Base-by-base conservation (phyloP, 1,140 invertebrate genomes). In the Halictus rubicundus region DNA sequence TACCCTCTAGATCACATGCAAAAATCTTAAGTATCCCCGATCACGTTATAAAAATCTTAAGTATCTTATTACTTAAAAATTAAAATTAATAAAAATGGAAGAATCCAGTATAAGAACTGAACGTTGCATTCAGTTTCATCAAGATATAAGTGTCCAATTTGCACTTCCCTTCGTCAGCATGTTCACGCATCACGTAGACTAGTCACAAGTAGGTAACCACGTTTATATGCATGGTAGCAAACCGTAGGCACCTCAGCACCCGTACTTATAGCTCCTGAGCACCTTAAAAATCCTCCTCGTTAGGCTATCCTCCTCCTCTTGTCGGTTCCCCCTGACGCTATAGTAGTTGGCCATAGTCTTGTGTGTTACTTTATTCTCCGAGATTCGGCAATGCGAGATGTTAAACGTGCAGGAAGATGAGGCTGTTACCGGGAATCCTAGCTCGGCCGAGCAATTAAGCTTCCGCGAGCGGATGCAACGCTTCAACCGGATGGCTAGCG, bases 401-500 rank as follows among this genome's bases (percentile, higher is more conserved):
- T 86, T 90, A 49, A 90, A 87, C 88, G 89, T 90, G 81, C 87
- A 93, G 92, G 91, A 93, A 70, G 89, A 93, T 86, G 92, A 91
- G 76, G 46, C 71, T 16, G 42, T 68, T 32, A 57, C 80, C 46
- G 79, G 86, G 72, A 90, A 86, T 88, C 87, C 85, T 66, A 85
- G 84, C 78, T 90, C 91, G 39, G 89, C 91, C 23, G 92, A 93
- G 83, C 91, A 96, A 84, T 95, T 98, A 80, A 98, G 97, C 83
- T 97, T 99, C 6, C 97, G 97, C 90, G 98, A 99, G 91, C 94
- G 97, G 80, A 98, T 97, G 88, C 96, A 98, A 93, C 97, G 97
- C 91, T 98, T 99, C 91, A 98, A 99, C 92, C 95, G 96, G 86
- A 96, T 98, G 94, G 97, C 97, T 68, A 97, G 96, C 9, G 92